Evolutionary conservation across 2,113 vertebrate species (phyloP), one percentile per base, ranked within the genome.

Genomic region (Phoxinus phoxinus): DNA sequence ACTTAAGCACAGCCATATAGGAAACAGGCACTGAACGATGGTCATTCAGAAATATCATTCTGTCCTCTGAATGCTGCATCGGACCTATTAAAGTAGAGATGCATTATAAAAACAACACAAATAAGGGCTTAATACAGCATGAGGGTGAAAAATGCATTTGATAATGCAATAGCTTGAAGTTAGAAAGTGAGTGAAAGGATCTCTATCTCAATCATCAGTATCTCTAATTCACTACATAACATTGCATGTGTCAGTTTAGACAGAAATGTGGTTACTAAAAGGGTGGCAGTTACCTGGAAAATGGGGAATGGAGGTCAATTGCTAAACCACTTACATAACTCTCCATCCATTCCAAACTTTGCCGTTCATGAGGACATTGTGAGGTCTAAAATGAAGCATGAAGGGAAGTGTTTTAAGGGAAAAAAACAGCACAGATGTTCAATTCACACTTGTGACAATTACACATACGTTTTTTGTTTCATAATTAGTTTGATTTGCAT

Each of bases 401-500:
- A 44, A 61, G 59, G 19, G 53, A 56, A 56, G 8, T 63, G 32
- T 46, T 44, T 37, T 9, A 44, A 44, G 35, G 4, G 35, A 37
- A 81, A 15, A 15, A 81, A 63, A 63, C 37, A 25, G 76, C 76
- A 61, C 53, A 65, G 35, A 65, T 63, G 37, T 65, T 63, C 58
- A 65, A 25, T 81, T 27, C 56, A 44, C 77, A 61, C 35, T n/a
- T n/a, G n/a, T n/a, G n/a, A n/a, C n/a, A n/a, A n/a, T n/a, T n/a
- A n/a, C n/a, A n/a, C n/a, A n/a, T n/a, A n/a, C n/a, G n/a, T n/a
- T n/a, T n/a, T n/a, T n/a, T n/a, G 58, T 80, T 46, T 63, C n/a
- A 21, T 81, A 46, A 63, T 27, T 74, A 63, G n/a, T 80, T 61
- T 63, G 13, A 63, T 65, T 81, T 63, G 35, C 53, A 79, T 63